Evolutionary conservation across 2,888 invertebrate genomes (phyloP), one percentile per base, ranked within the genome.

Genomic region (Icerya purchasi): DNA sequence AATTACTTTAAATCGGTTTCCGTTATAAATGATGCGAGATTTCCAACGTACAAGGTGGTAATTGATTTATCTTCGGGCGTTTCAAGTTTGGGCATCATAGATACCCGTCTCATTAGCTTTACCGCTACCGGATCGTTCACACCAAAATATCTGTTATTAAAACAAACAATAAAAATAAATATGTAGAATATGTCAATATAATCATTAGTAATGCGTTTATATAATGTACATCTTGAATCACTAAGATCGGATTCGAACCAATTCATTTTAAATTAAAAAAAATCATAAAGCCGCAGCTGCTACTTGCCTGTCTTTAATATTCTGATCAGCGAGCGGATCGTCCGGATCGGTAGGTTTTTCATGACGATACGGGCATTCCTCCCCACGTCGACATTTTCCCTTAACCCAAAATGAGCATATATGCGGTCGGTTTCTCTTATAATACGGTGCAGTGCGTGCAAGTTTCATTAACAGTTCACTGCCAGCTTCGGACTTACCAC

Each of bases 381-480:
- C 94, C 20, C 94, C 94, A 71, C 94, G 76, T 68, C 90, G 82
- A 70, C 94, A 94, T 71, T 94, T 93, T 1, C 93, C 94, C 75
- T 94, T 96, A n/a, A 94, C 93, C 89, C 92, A 94, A 73, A 94
- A 96, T 0, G 92, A 92, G 71, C 94, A 94, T 57, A 94, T 91
- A 72, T 94, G 94, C 0, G 94, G 92, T 66, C 91, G 77, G 69
- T 94, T 94, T 59, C 94, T 76, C 70, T 93, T 92, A 72, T 96
- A 94, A 71, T 94, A 96, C 0, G 94, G 94, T 53, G 89, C 86
- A 2, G 91, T 92, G 58, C 93, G 76, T 0, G 93, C 93, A 66
- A 94, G 74, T 66, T 92, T 84, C 73, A 88, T 77, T 61, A 94
- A 71, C 67, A 93, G 76, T 68, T 91, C 91, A 65, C 85, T 78